phyloP scores from a whole-genome alignment of 1,140 invertebrate species.

The Ostrea edulis region DNA sequence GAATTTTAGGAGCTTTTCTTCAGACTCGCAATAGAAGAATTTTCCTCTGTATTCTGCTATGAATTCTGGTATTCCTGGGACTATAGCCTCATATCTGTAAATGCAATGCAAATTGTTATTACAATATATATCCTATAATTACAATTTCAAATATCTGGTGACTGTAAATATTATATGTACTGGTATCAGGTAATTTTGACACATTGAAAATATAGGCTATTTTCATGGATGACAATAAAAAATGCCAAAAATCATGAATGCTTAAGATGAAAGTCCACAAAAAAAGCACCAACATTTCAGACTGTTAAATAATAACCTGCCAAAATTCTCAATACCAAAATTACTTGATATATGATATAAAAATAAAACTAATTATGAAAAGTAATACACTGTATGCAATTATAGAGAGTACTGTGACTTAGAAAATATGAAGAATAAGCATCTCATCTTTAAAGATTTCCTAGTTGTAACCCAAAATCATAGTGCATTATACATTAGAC shows the following conservation, averaged over 20 bases:
- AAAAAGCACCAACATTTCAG: no score
- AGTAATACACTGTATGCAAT: no score
- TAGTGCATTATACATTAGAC: neutral
- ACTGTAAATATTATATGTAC: neutral
- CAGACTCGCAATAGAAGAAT: constrained; percentile 74
- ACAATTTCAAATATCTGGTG: neutral
- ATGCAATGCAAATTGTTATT: neutral
- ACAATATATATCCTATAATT: neutral
- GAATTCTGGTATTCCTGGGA: constrained; percentile 76
- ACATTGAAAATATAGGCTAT: neutral
- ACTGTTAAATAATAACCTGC: no score
- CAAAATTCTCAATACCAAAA: no score
- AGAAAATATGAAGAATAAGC: no score
- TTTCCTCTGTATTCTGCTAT: constrained; percentile 77
- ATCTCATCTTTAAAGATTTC: neutral
- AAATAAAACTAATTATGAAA: no score
- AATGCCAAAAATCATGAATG: neutral
- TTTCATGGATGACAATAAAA: neutral
- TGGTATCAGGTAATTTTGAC: neutral
- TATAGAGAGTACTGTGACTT: no score
- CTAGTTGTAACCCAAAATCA: neutral
- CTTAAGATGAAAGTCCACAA: neutral
- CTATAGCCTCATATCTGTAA: constrained; percentile 78
- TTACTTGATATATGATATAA: no score
- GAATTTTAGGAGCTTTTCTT: constrained; percentile 78